Evolutionary conservation across 2,797 vertebrate species (phyloP).

Genomic region (Synaphobranchus kaupii): DNA sequence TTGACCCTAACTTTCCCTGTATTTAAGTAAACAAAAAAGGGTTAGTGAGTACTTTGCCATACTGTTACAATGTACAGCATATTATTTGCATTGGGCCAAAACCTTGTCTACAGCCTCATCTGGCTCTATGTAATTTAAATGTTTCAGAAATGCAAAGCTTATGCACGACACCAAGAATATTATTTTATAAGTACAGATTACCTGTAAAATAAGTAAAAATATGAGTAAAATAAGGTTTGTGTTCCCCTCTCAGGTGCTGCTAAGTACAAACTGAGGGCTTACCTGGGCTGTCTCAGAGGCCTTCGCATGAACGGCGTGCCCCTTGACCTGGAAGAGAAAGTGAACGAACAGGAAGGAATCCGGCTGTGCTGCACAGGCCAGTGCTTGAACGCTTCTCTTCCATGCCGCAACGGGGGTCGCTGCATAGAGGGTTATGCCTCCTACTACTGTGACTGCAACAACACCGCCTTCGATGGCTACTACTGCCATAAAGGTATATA

Average conservation of each 20-base stretch:
- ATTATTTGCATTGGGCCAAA: background rate
- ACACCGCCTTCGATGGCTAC: constrained; percentile 91
- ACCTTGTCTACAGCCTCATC: background rate
- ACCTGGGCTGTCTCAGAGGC: constrained; percentile 90
- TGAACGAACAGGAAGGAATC: constrained; percentile 86
- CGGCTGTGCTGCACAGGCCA: constrained; percentile 89
- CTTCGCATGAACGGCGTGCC: constrained; percentile 91
- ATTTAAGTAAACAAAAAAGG: too few relatives aligned
- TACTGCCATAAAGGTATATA: constrained; percentile 88
- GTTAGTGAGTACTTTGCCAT: too few relatives aligned
- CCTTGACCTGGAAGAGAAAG: constrained; percentile 89
- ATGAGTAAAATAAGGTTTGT: too few relatives aligned
- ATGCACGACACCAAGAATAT: background rate
- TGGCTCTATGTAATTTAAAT: background rate
- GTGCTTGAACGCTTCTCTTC: constrained; percentile 85
- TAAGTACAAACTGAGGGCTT: constrained; percentile 86
- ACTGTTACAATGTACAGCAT: background rate
- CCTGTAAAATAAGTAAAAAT: too few relatives aligned
- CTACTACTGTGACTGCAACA: constrained; percentile 93
- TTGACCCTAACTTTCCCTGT: too few relatives aligned
- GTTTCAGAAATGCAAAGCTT: background rate
- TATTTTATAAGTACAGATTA: background rate
- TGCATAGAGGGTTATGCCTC: constrained; percentile 93
- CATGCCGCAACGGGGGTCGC: constrained; percentile 89
- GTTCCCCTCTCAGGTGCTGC: constrained; percentile 76